phyloP scores from a whole-genome alignment of 2,113 vertebrate species.

The Muscicapa adusta region DNA sequence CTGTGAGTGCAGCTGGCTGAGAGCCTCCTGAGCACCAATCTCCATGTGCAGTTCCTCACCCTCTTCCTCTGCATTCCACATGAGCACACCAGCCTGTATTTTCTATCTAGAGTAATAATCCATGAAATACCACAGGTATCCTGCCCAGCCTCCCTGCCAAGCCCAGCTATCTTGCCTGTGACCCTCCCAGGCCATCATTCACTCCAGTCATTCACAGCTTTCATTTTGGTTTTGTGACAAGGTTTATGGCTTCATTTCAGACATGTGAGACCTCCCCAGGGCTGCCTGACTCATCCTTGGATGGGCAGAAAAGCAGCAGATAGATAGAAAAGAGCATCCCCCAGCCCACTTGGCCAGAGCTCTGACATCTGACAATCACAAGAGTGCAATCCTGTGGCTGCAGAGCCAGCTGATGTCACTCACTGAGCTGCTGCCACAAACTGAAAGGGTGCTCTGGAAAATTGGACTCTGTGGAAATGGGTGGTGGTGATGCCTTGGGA shows the following conservation, averaged over 20 bases:
- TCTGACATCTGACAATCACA: background rate
- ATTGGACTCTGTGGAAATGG: background rate
- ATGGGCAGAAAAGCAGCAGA: background rate
- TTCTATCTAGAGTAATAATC: background rate
- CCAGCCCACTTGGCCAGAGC: background rate
- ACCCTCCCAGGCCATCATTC: background rate
- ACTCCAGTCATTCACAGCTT: background rate
- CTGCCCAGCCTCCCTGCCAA: fast-evolving
- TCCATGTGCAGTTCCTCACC: background rate
- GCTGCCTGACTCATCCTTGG: background rate
- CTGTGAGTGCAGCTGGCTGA: background rate
- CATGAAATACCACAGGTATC: background rate
- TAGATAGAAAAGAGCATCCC: background rate
- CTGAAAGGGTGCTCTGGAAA: background rate
- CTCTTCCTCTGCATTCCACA: background rate
- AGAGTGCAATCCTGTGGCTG: background rate
- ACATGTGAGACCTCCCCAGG: background rate
- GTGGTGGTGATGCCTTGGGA: background rate
- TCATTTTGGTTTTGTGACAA: background rate
- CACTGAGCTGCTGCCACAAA: background rate
- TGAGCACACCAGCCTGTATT: fast-evolving
- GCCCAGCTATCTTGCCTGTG: background rate
- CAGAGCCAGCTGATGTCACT: background rate
- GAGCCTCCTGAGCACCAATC: background rate
- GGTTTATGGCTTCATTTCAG: background rate